Percentiles rank a stretch among this genome's conserved stretches.
Evolutionary conservation across 2,113 vertebrate genomes (phyloP).

Genomic region (Hyperoodon ampullatus): DNA sequence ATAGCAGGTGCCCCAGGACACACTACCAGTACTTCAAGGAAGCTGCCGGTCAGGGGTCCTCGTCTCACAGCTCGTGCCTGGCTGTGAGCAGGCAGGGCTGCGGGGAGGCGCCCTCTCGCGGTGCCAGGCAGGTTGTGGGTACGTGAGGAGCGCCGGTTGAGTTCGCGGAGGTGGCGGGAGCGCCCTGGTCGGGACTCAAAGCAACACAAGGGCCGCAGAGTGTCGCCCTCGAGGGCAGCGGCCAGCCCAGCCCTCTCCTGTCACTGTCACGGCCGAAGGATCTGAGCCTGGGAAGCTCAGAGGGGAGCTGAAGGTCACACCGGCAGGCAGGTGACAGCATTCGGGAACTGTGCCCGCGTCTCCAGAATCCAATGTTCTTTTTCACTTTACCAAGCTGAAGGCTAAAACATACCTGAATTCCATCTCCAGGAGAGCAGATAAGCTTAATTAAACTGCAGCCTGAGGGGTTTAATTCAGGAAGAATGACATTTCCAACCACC

Average conservation of each 20-base stretch:
- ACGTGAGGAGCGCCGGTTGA: accelerated
- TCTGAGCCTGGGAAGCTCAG: accelerated
- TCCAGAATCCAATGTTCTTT: background rate
- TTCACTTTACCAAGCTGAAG: background rate
- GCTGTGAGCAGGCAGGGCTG: accelerated
- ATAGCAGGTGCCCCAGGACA: accelerated
- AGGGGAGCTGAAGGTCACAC: background rate
- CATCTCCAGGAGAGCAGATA: background rate
- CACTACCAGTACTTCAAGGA: accelerated
- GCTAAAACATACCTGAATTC: background rate
- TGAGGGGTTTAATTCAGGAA: background rate
- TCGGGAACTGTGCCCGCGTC: accelerated
- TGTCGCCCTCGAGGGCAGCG: accelerated
- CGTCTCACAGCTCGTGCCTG: accelerated
- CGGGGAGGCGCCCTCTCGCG: accelerated
- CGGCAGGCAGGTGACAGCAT: accelerated
- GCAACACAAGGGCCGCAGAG: background rate
- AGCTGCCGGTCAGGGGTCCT: too few species aligned
- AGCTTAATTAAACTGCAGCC: background rate
- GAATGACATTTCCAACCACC: background rate
- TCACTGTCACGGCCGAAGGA: accelerated
- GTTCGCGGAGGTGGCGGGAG: accelerated
- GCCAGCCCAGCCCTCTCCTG: background rate
- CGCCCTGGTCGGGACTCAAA: accelerated
- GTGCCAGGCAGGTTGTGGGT: background rate